Evolutionary conservation across 2,797 vertebrate genomes (phyloP), one percentile per base, ranked within the genome.

Genomic region (Hephaestus fuliginosus): DNA sequence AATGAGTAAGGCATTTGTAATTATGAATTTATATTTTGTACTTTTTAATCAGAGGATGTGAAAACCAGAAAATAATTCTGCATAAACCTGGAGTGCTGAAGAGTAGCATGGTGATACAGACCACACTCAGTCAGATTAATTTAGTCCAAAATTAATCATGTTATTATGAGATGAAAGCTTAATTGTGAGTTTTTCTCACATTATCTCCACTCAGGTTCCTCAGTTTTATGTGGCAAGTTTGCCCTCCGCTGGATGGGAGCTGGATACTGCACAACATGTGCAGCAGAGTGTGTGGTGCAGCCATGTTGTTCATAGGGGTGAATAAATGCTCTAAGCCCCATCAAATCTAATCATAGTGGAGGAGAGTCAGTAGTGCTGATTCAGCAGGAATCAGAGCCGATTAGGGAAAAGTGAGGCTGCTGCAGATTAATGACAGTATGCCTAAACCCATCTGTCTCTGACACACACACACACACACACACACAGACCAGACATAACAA

Each of bases 331-430:
- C 66, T 90, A 86, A 91, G 83, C 86, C 64, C 79, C 84, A 82
- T 87, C 89, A 89, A 76, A 81, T 90, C 87, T 92, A 92, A 94
- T 93, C 91, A 87, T 84, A 86, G 84, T 72, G 71, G 70, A 85
- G 84, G 69, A 69, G 83, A 87, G 87, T 64, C 77, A 62, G 75
- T 39, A 20, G 67, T 82, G 91, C 88, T 91, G 94, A 93, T 58
- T 92, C 92, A 94, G 88, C 88, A 83, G 84, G 81, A 92, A 88
- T 88, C 84, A 52, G 84, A 94, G 84, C 86, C 81, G 92, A 91
- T 93, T 92, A 93, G 76, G 48, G 60, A 88, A 89, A 88, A 90
- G 88, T 84, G 91, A 91, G 74, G 78, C 87, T 67, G 80, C 81
- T 85, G 84, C 87, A 88, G 91, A 92, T 95, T 92, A 93, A 93